These are phyloP conservation scores for Lasaia peninsularis DNA, from an alignment of 1,140 invertebrate species.

Conservation along the genomic window DNA sequence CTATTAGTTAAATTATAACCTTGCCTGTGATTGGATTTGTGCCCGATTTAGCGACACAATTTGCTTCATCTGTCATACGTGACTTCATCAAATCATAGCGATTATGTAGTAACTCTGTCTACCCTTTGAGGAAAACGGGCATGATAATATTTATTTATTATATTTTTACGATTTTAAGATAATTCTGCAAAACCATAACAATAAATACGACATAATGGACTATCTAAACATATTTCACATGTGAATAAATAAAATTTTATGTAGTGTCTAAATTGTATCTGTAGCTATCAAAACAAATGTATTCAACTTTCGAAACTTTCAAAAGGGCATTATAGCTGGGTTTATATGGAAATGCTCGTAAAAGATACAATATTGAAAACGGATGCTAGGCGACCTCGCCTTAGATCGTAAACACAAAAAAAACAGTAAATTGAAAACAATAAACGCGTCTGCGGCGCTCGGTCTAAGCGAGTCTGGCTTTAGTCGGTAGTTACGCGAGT, in stretches of 20 bases:
- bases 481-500: not conserved
- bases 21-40: too few species aligned
- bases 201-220: too few species aligned
- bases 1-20: too few species aligned
- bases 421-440: constrained; percentile 68
- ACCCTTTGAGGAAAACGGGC: too few species aligned
- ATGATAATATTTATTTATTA: too few species aligned
- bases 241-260: not conserved
- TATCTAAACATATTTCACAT: not conserved
- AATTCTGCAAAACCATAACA: too few species aligned
- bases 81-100: too few species aligned
- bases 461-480: constrained; percentile 37
- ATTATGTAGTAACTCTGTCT: too few species aligned
- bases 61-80: too few species aligned
- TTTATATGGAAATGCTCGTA: constrained; percentile 36
- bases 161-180: too few species aligned
- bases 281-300: not conserved
- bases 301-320: constrained; percentile 20
- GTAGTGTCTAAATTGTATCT: not conserved
- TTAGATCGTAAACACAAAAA: constrained; percentile 65
- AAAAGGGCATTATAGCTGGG: constrained; percentile 4
- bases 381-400: constrained; percentile 60
- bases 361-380: constrained; percentile 54
- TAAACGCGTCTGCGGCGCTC: constrained; percentile 59
- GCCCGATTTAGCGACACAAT: too few species aligned